A percentile compares a stretch with the other conserved stretches of the same genome.
Conservation (phyloP, 2,888 invertebrate species). For the Rosalia funebris region DNA sequence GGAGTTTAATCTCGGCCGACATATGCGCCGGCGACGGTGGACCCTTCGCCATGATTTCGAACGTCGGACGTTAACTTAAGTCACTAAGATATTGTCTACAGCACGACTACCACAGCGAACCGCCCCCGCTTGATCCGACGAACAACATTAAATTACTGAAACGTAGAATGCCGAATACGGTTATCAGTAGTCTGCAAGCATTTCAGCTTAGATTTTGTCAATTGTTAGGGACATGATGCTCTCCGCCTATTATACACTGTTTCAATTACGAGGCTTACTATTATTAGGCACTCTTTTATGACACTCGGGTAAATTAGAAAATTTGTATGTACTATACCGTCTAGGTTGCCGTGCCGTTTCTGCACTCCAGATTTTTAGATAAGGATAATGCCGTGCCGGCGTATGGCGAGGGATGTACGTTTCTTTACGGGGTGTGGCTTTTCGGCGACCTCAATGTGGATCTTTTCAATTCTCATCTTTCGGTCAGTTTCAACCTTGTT, state of each 20-base stretch:
- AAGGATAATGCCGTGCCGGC: no score
- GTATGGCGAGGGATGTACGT: no score
- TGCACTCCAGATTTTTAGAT: no score
- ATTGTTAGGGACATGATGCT: slow-evolving; percentile 40
- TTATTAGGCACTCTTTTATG: slow-evolving; percentile 37
- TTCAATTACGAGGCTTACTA: slow-evolving; percentile 36
- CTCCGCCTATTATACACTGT: slow-evolving; percentile 38
- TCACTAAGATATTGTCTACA: slow-evolving; percentile 39
- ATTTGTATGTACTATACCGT: slow-evolving; percentile 13
- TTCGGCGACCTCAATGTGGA: no score
- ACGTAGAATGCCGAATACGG: slow-evolving; percentile 46
- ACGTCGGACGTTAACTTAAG: slow-evolving; percentile 44
- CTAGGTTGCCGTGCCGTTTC: no score
- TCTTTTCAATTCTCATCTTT: no score
- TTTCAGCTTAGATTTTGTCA: slow-evolving; percentile 42
- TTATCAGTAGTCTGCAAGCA: slow-evolving; percentile 49
- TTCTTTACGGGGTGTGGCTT: no score
- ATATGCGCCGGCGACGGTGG: slow-evolving; percentile 43
- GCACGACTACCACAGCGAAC: slow-evolving; percentile 2
- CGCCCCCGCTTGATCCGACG: slow-evolving; percentile 35
- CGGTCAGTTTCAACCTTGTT: no score
- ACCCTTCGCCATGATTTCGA: no score
- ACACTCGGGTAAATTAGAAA: slow-evolving; percentile 32
- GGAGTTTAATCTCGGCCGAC: no score
- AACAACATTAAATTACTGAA: slow-evolving; percentile 51